These are phyloP conservation scores for Tauraco erythrolophus DNA, from an alignment of 2,113 vertebrate species.

Conservation along the genomic window DNA sequence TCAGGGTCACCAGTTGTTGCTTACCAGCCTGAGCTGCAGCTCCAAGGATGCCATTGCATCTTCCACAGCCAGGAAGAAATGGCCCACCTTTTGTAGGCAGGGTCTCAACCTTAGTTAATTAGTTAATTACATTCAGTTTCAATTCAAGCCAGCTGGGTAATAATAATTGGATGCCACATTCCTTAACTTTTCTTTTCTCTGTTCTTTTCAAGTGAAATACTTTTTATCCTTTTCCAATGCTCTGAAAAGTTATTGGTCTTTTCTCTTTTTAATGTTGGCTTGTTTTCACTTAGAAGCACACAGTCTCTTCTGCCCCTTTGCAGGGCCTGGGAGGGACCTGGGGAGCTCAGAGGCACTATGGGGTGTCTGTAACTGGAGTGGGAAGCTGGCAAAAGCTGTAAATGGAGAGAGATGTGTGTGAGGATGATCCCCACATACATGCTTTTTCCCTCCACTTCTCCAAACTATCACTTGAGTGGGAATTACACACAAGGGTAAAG, in stretches of 20 bases:
- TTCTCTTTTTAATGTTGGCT: neutral
- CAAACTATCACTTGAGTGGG: neutral
- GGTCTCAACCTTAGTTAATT: too few species aligned
- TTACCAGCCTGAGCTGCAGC: too few species aligned
- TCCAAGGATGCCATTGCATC: too few species aligned
- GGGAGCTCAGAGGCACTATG: neutral
- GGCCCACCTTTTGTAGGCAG: too few species aligned
- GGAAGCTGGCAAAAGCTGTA: neutral
- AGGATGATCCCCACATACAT: neutral
- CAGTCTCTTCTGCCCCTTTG: neutral
- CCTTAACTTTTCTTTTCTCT: neutral
- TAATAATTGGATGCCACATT: too few species aligned
- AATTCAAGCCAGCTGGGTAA: too few species aligned
- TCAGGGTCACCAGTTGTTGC: too few species aligned
- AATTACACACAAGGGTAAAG: neutral
- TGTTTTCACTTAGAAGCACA: neutral
- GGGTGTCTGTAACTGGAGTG: accelerated
- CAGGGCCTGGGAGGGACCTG: neutral
- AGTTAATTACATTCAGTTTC: too few species aligned
- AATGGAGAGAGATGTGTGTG: neutral
- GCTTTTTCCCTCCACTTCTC: neutral
- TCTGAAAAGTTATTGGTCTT: neutral
- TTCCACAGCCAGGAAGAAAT: too few species aligned
- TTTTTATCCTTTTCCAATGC: neutral
- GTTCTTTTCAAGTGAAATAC: neutral